phyloP scores from a whole-genome alignment of 2,113 vertebrate genomes.

The Benitochromis conjunctus region DNA sequence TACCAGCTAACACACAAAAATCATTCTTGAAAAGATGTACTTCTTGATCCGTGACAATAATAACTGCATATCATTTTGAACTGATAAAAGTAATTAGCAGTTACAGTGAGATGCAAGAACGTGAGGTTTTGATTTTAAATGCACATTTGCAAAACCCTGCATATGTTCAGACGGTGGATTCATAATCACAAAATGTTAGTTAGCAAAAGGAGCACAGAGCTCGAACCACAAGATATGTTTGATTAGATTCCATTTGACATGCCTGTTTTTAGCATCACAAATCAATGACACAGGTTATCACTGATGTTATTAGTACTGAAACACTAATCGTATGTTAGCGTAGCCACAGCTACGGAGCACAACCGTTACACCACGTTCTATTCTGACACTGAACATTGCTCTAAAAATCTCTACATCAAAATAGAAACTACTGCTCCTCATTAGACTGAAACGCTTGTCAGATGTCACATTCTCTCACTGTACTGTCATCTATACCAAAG shows the following conservation, averaged over 20 bases:
- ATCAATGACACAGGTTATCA: too few relatives aligned
- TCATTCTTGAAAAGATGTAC: background rate
- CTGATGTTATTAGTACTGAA: background rate
- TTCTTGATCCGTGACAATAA: too few relatives aligned
- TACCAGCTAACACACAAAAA: slow-evolving; percentile 75
- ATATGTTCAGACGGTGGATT: accelerated
- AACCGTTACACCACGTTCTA: too few relatives aligned
- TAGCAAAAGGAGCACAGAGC: background rate
- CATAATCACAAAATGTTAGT: background rate
- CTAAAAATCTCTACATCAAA: background rate
- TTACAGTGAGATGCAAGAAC: background rate
- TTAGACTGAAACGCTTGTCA: background rate
- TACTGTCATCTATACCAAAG: background rate
- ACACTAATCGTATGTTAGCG: background rate
- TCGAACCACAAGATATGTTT: accelerated
- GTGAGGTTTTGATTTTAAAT: accelerated
- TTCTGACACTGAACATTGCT: background rate
- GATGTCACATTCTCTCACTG: background rate
- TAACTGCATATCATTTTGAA: background rate
- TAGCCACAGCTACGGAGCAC: background rate
- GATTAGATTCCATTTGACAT: accelerated
- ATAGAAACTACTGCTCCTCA: background rate
- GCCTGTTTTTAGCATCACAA: background rate
- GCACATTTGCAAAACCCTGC: background rate
- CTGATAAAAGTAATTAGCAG: background rate